Evolutionary conservation across 2,113 vertebrate genomes (phyloP).

Genomic region (Corvus cornix): DNA sequence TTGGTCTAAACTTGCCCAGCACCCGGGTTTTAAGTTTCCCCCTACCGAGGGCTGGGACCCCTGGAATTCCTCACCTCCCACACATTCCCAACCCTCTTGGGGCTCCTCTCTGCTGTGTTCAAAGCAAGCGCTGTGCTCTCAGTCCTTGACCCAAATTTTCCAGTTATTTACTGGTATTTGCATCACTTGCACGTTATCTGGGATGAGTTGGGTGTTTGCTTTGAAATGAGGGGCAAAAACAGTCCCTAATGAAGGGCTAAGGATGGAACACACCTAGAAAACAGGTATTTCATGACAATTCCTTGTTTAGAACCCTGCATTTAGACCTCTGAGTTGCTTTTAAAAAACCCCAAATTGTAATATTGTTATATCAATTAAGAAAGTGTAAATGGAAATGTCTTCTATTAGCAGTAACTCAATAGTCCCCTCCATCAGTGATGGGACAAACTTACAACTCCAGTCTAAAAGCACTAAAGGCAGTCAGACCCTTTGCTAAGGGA

Average conservation of each 20-base stretch:
- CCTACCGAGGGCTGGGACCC: accelerated
- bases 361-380: background rate
- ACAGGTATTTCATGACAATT: background rate
- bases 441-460: background rate
- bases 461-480: background rate
- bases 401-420: background rate
- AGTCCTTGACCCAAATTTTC: background rate
- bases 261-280: background rate
- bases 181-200: background rate
- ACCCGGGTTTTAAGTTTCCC: background rate
- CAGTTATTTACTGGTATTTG: background rate
- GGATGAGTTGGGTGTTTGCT: background rate
- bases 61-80: background rate
- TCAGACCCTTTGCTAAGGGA: background rate
- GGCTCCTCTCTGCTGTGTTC: background rate
- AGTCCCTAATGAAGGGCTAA: background rate
- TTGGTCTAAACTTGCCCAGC: background rate
- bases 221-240: background rate
- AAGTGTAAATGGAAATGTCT: background rate
- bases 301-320: background rate
- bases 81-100: background rate
- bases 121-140: accelerated
- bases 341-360: accelerated
- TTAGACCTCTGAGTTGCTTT: background rate
- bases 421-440: accelerated